A percentile compares a stretch with the other conserved stretches of the same genome.
phyloP scores from a whole-genome alignment of 2,113 vertebrate genomes.

The Aramus guarauna region DNA sequence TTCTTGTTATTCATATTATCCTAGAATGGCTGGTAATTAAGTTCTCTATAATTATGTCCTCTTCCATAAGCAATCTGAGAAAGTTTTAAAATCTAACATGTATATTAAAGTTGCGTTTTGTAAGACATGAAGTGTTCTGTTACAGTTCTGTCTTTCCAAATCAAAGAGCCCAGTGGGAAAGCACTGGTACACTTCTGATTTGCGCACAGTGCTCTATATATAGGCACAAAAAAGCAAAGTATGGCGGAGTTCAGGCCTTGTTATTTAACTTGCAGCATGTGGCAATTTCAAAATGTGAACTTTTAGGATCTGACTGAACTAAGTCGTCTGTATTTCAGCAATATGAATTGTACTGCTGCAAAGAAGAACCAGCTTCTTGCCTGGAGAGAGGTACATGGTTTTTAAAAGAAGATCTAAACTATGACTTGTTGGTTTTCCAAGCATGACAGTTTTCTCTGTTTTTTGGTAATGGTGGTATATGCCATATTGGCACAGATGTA shows the following conservation, averaged over 20 bases:
- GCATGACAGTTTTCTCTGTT: neutral
- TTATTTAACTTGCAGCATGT: neutral
- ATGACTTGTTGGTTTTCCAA: neutral
- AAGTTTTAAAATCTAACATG: neutral
- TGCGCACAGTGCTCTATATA: neutral
- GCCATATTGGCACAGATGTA: neutral
- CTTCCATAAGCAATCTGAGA: neutral
- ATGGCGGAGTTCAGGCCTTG: neutral
- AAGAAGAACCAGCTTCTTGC: neutral
- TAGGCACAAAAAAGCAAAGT: neutral
- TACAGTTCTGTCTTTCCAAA: neutral
- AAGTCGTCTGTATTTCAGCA: neutral
- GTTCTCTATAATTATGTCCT: neutral
- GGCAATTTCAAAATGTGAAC: neutral
- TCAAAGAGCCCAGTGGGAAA: neutral
- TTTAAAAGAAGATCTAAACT: neutral
- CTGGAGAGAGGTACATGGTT: neutral
- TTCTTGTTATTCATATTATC: neutral
- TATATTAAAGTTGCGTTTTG: neutral
- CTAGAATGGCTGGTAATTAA: neutral
- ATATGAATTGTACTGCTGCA: neutral
- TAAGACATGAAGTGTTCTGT: neutral
- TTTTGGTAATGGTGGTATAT: neutral
- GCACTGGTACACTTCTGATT: neutral
- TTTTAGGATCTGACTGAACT: neutral